Base-by-base conservation (phyloP, 2,113 vertebrate species). In the Saccopteryx leptura region DNA sequence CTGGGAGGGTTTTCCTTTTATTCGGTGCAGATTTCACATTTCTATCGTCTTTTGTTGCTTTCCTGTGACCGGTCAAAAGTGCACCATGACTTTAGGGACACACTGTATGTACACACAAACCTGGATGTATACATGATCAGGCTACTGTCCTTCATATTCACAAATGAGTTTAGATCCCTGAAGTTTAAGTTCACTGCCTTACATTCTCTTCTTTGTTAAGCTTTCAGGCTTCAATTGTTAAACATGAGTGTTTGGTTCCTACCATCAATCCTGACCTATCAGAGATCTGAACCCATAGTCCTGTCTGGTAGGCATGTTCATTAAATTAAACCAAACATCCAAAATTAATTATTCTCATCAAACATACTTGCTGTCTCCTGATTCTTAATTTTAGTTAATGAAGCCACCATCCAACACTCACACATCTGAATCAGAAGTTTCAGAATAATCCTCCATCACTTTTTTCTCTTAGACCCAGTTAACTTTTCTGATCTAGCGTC, bases 401-500 rank as follows among this genome's bases (percentile, higher is more conserved):
- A 10, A 74, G 66, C 39, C 31, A 76, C 21, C 48, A 90, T 46
- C 46, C 54, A 92, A 46, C 23, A 72, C 14, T 33, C n/a, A 56
- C 13, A 65, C n/a, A 71, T 7, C 24, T 68, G 12, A 90, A 12
- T 63, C 17, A 31, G 65, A 79, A 74, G 92, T 58, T 90, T 88
- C 80, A 91, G 54, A 91, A n/a, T 88, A 9, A 66, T 46, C 56
- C 28, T 84, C 69, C 11, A 15, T 56, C 60, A 72, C 46, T 87
- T 58, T 72, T 78, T 60, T 79, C 31, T 56, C 26, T 54, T 82
- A 69, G 4, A 17, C 10, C 26, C 31, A 66, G 52, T 69, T 87
- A 83, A 82, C 39, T 90, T 88, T 90, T 88, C 24, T n/a, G 28
- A 82, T 74, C 13, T 65, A 65, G 14, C 31, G 88, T 93, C 75